phyloP scores from a whole-genome alignment of 2,113 vertebrate genomes.

The Tyto alba region DNA sequence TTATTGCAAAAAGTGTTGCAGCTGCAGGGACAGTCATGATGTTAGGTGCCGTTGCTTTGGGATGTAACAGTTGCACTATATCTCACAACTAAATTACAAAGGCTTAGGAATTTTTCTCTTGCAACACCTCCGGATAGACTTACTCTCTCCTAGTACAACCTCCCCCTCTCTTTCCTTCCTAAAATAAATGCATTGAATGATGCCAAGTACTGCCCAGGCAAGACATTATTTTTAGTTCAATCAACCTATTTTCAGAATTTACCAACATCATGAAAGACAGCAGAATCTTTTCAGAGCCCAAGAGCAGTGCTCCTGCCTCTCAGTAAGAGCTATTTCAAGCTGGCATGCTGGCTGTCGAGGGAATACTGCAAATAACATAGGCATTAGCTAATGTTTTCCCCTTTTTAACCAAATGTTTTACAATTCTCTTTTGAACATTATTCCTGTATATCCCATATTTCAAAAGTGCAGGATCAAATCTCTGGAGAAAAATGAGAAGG shows the following conservation, averaged over 20 bases:
- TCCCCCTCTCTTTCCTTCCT: not conserved
- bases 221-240: not conserved
- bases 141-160: not conserved
- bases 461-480: not conserved
- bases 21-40: fast-evolving
- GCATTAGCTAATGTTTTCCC: not conserved
- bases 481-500: not conserved
- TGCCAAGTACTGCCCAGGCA: not conserved
- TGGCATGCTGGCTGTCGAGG: not conserved
- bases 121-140: not conserved
- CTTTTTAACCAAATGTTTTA: not conserved
- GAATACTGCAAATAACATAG: not conserved
- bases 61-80: not conserved
- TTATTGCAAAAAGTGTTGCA: not conserved
- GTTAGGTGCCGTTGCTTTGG: not conserved
- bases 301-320: not conserved
- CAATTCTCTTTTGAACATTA: not conserved
- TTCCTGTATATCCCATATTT: not conserved
- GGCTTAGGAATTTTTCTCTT: not conserved
- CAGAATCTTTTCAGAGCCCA: not conserved
- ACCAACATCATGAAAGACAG: not conserved
- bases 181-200: not conserved
- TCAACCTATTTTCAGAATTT: not conserved
- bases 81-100: not conserved
- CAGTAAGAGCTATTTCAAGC: not conserved